These are phyloP conservation scores for Knipowitschia caucasica DNA, from an alignment of 2,797 vertebrate genomes.

Conservation along the genomic window DNA sequence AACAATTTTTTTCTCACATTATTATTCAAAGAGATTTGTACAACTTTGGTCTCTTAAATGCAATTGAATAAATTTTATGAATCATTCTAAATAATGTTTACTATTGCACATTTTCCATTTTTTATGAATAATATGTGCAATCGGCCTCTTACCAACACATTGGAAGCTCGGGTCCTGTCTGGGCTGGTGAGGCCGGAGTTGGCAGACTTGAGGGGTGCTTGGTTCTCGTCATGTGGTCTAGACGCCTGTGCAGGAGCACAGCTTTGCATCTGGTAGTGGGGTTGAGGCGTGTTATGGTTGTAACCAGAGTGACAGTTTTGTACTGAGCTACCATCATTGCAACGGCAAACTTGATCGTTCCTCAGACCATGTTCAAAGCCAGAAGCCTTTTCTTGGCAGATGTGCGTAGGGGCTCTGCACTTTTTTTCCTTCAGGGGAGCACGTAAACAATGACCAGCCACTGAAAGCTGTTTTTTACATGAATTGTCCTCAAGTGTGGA, in stretches of 20 bases:
- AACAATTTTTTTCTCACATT: not conserved
- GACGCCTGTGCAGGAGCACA: constrained; percentile 31
- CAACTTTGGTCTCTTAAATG: too few species aligned
- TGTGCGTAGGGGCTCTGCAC: constrained; percentile 49
- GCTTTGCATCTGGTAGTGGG: constrained; percentile 38
- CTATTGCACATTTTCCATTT: not conserved
- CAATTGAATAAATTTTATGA: not conserved
- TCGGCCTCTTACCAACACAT: constrained; percentile 59
- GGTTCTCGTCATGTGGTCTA: constrained; percentile 62
- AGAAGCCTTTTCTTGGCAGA: constrained; percentile 47
- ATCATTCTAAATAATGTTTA: not conserved
- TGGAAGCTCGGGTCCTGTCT: constrained; percentile 63
- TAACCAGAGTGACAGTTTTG: constrained; percentile 55
- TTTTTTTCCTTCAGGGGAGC: constrained; percentile 53
- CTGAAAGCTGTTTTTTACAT: constrained; percentile 55
- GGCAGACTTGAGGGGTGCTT: constrained; percentile 48
- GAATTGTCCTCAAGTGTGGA: constrained; percentile 81
- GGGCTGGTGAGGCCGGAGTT: constrained; percentile 44
- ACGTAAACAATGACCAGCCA: constrained; percentile 61
- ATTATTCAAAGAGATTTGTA: too few species aligned
- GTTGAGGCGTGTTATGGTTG: constrained; percentile 60
- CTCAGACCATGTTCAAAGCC: constrained; percentile 45
- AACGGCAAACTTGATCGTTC: constrained; percentile 41
- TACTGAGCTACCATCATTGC: constrained; percentile 72
- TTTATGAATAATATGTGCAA: not conserved